Evolutionary conservation across 2,797 vertebrate genomes (phyloP), one percentile per base, ranked within the genome.

Genomic region (Molossus alvarezi): DNA sequence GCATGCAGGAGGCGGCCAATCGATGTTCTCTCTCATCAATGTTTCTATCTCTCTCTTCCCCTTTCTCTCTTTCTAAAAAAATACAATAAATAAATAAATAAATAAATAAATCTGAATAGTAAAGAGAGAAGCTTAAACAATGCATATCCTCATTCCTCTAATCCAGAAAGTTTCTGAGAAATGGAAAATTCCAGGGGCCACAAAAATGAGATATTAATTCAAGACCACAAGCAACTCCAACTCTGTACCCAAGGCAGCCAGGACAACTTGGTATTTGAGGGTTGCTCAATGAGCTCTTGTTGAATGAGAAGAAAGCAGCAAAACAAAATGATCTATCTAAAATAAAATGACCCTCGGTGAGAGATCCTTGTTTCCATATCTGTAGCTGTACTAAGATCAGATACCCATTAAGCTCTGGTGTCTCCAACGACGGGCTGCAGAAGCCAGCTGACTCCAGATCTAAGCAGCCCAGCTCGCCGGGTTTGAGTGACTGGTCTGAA

Each of bases 131-230:
- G 60, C 9, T 37, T 86, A 75, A 21, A 29, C 5, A 60, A 53
- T 57, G 87, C 27, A 75, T 15, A 72, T n/a, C 20, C 80, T 55
- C 83, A 37, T 37, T 93, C 83, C 20, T 69, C 72, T 87, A 79
- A 14, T n/a, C 57, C 33, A 90, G 71, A 65, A 91, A 67, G 51
- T 69, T 89, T 91, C 73, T 33, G 48, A 89, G 51, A 85, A 17
- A 72, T 48, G 27, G 83, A 84, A 91, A 96, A 93, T 57, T 90
- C 79, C 85, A 93, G 29, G 29, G 37, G 57, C 65, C 86, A 81
- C 8, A 81, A 51, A 88, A 81, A 29, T 88, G 55, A 80, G 72
- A 93, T 76, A 94, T 92, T 58, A 91, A 64, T 60, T 71, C 58
- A 91, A 72, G 62, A 80, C 80, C n/a, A 45, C 71, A 29, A 77